Base-by-base conservation (phyloP, 1,140 invertebrate species). In the Meloidogyne chitwoodi region DNA sequence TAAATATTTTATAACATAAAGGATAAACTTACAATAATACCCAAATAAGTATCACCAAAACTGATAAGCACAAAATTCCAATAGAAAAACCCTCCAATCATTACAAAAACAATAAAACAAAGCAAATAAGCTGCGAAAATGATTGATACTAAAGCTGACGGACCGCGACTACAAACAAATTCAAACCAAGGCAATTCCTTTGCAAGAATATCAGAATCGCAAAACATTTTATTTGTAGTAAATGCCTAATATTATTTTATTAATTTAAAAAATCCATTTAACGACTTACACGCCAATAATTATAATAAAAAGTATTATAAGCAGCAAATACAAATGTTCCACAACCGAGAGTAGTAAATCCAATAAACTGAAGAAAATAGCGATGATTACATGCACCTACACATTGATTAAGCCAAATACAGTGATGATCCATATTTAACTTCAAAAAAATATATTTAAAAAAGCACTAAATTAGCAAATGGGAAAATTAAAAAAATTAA, bases 341-440 rank as follows among this genome's bases (percentile, higher is more conserved):
- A 41, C 84, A 78, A 22, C 86, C 85, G 11, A 78, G 31, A 14
- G 83, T 70, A 41, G 87, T 56, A 77, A 78, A 83, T 19, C 44
- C 69, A 31, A 86, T 68, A 61, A 87, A 87, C 14, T 86, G 83
- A 41, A 87, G 77, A 68, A 86, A 86, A 63, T 86, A 79, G 0
- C 85, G 76, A 75, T 86, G 85, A 69, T 87, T 86, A 61, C 82
- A 68, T 14, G 83, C 86, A 34, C 85, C 85, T 61, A 86, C 84
- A 74, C 85, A 86, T 68, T 84, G 82, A 61, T 86, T 87, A 14
- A 86, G 82, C 85, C 85, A 86, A 69, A 86, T 83, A 64, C 85
- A 86, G 66, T 86, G 85, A 68, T 86, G 85, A 61, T 86, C 85
- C 85, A 87, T 87, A 24, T 83, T 82, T 41, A 81, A 64, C 71